These are phyloP conservation scores for Acleris laterana DNA, from an alignment of 2,888 invertebrate genomes.

Conservation along the genomic window DNA sequence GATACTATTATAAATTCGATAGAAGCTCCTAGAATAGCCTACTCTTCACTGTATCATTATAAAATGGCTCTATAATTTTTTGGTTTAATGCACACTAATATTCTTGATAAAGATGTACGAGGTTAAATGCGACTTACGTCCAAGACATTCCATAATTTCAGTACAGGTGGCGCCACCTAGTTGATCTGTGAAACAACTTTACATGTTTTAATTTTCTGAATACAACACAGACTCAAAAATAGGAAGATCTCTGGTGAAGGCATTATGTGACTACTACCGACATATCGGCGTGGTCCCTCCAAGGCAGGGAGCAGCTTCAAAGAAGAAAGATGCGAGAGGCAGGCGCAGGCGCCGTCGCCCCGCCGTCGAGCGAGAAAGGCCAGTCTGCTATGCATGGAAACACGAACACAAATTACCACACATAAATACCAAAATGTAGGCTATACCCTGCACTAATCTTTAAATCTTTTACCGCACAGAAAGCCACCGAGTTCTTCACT, in stretches of 20 bases:
- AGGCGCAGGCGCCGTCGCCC: conserved; percentile 65
- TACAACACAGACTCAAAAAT: conserved; percentile 63
- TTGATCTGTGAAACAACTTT: neutral
- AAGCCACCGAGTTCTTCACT: conserved; percentile 10
- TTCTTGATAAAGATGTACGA: no score
- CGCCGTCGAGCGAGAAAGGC: conserved; percentile 66
- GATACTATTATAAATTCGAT: neutral
- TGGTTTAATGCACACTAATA: no score
- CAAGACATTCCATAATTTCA: neutral
- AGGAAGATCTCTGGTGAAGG: conserved; percentile 79
- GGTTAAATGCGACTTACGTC: neutral
- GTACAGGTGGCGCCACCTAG: conserved; percentile 18
- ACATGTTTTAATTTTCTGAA: neutral
- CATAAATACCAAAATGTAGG: conserved; percentile 32
- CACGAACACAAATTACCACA: conserved; percentile 32
- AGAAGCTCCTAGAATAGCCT: no score
- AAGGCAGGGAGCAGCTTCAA: conserved; percentile 59
- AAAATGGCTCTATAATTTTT: no score
- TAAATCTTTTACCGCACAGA: conserved; percentile 21
- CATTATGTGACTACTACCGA: conserved; percentile 84
- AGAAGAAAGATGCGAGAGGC: conserved; percentile 66
- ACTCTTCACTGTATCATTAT: no score
- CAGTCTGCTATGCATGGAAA: conserved; percentile 29
- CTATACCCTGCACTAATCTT: conserved; percentile 23
- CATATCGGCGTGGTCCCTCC: conserved; percentile 83